Evolutionary conservation across 30 jellyfish, hydroid and myxozoan species (phyloP).

Genomic region (Cassiopea xamachana): DNA sequence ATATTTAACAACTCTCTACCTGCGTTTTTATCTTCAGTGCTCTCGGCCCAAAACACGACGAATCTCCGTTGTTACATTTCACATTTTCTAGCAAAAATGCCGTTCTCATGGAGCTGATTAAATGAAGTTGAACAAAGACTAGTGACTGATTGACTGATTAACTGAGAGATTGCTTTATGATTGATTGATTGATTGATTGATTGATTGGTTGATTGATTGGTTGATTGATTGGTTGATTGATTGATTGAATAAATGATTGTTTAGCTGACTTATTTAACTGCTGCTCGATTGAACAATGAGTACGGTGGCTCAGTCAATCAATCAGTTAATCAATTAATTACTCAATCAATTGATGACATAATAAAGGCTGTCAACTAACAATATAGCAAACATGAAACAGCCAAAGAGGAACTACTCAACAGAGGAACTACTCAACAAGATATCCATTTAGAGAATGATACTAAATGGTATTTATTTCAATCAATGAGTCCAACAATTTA

Average conservation of each 20-base stretch:
- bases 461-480: no score
- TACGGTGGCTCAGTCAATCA: not conserved
- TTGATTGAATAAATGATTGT: no score
- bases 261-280: not conserved
- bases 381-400: no score
- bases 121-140: not conserved
- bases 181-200: not conserved
- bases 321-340: not conserved
- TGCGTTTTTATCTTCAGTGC: conserved; percentile 61
- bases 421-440: no score
- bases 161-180: no score
- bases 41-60: conserved; percentile 78
- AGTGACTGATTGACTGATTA: no score
- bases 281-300: no score
- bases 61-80: conserved; percentile 54
- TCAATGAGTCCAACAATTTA: not conserved
- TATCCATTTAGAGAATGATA: no score
- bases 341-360: not conserved
- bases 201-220: no score
- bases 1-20: conserved; percentile 16
- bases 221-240: not conserved
- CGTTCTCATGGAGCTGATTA: conserved; percentile 16
- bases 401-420: no score
- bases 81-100: conserved; percentile 72
- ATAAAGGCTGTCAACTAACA: no score